Conservation (phyloP, 2,797 vertebrate species). For the Pseudochaenichthys georgianus region DNA sequence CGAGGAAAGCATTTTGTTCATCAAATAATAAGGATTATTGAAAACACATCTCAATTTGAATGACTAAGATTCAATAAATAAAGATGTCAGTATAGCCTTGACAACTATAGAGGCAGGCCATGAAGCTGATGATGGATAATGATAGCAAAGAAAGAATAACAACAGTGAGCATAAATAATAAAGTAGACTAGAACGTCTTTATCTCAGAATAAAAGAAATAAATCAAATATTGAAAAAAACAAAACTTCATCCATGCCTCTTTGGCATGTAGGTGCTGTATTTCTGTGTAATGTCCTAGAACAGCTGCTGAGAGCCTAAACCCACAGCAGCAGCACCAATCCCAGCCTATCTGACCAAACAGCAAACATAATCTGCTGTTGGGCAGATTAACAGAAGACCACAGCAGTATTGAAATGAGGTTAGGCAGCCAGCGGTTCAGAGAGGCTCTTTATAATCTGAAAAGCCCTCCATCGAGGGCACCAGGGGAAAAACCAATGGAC, state of each 20-base stretch:
- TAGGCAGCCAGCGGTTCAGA: constrained; percentile 64
- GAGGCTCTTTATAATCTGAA: constrained; percentile 67
- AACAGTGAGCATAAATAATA: background rate
- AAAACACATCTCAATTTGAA: background rate
- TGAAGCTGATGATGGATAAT: background rate
- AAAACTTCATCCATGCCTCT: background rate
- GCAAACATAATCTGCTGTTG: constrained; percentile 74
- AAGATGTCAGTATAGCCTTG: background rate
- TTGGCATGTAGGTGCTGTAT: constrained; percentile 7
- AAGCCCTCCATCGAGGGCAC: constrained; percentile 78
- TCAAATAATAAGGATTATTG: background rate
- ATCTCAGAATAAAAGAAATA: background rate
- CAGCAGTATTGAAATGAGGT: constrained; percentile 76
- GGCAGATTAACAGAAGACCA: constrained; percentile 73
- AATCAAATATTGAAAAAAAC: too few species aligned
- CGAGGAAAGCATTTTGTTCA: background rate
- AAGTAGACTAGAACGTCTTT: background rate
- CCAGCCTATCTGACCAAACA: constrained; percentile 46
- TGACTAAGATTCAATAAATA: background rate
- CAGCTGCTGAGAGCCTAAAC: constrained; percentile 60
- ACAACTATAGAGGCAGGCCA: background rate
- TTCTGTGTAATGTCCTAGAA: constrained; percentile 20
- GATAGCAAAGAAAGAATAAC: background rate
- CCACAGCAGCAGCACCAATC: constrained; percentile 54
- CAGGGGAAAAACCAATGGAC: constrained; percentile 16